Evolutionary conservation across 2,113 vertebrate species (phyloP), one percentile per base, ranked within the genome.

Genomic region (Ailuropoda melanoleuca): DNA sequence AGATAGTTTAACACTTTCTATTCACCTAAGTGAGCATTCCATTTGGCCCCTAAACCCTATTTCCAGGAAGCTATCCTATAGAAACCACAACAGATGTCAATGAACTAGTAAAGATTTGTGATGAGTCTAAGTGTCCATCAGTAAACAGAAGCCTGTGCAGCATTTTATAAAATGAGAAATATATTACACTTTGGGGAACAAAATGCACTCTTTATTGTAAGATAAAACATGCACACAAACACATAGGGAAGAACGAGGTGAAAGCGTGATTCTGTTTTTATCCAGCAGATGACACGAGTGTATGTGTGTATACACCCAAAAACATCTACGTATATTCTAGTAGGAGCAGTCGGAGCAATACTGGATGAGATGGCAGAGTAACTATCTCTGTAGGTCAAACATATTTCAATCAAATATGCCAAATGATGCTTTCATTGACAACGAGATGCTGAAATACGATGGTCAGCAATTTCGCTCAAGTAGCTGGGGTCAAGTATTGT

Each of bases 401-500:
- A 31, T 50, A 68, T 88, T 88, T 92, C 29, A 85, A 56, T 75
- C 50, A 29, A 87, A 82, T 60, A 6, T 58, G 53, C 37, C 81
- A 55, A 84, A n/a, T 26, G 72, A 46, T 18, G 43, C 39, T 78
- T 87, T 88, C 14, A 4, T 74, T 86, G 77, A 48, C 34, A 58
- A 13, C 74, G 55, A 86, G 17, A 43, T 26, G 64, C 72, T 62
- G 62, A 21, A 46, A 31, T 64, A 29, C 56, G 58, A 1, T 15
- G 29, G 43, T 14, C 8, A 12, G 11, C 34, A 17, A 2, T 53
- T 86, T 60, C 55, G 21, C n/a, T 75, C 46, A 75, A 12, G 74
- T 8, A 53, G n/a, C 29, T 34, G 3, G 4, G 3, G 4, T 0
- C 15, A 62, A n/a, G 68, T 1, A 4, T 6, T 2, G 37, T 60